These are phyloP conservation scores for Ecliptopera silaceata DNA, from an alignment of 2,888 invertebrate genomes.

Conservation along the genomic window DNA sequence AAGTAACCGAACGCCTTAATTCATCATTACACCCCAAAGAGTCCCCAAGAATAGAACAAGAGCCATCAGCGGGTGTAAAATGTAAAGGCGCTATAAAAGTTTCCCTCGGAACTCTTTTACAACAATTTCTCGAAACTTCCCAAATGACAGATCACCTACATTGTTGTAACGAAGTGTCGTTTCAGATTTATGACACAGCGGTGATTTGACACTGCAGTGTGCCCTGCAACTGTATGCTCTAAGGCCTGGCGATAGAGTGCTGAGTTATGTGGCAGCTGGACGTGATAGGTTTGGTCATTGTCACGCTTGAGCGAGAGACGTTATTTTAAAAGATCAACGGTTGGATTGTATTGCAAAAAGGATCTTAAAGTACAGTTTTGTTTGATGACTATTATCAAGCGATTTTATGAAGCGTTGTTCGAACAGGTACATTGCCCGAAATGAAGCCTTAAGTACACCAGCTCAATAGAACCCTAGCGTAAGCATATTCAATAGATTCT, in stretches of 20 bases:
- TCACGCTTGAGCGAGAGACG: slow-evolving; percentile 7
- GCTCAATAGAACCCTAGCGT: too few relatives aligned
- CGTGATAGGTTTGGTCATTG: slow-evolving; percentile 11
- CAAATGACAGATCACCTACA: slow-evolving; percentile 31
- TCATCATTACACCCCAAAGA: background rate
- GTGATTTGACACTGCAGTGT: slow-evolving; percentile 29
- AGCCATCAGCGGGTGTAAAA: slow-evolving; percentile 9
- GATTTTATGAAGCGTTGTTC: too few relatives aligned
- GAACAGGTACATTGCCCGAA: too few relatives aligned
- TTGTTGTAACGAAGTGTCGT: slow-evolving; percentile 36
- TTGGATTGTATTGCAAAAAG: background rate
- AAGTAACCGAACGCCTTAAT: background rate
- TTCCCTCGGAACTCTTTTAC: background rate
- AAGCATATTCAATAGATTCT: too few relatives aligned
- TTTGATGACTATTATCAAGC: too few relatives aligned
- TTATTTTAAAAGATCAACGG: slow-evolving; percentile 7
- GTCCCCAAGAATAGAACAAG: slow-evolving; percentile 8
- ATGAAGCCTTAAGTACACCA: too few relatives aligned
- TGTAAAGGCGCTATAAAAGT: slow-evolving; percentile 6
- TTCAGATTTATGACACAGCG: slow-evolving; percentile 36
- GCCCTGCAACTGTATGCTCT: slow-evolving; percentile 14
- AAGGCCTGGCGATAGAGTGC: slow-evolving; percentile 8
- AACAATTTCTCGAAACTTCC: slow-evolving; percentile 14
- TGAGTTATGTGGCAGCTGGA: slow-evolving; percentile 1
- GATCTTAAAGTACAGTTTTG: background rate